phyloP scores from a whole-genome alignment of 2,797 vertebrate genomes.

The Cuculus canorus region DNA sequence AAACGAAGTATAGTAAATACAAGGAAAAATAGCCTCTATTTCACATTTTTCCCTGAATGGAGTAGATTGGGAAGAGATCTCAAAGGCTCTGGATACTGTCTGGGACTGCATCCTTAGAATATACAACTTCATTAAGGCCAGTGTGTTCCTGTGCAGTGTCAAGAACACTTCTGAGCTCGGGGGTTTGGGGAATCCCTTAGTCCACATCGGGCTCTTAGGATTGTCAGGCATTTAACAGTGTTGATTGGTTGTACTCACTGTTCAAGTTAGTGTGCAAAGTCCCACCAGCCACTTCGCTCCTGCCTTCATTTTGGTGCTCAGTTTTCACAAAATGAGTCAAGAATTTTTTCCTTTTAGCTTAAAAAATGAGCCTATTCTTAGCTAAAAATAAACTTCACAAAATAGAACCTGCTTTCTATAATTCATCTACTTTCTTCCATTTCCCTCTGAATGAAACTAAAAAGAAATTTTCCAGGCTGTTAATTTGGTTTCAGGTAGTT shows the following conservation, averaged over 20 bases:
- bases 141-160: rapidly evolving
- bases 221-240: rapidly evolving
- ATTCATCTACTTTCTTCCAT: conserved; percentile 28
- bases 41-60: background rate
- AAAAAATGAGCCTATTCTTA: conserved; percentile 17
- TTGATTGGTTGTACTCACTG: background rate
- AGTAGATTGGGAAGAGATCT: background rate
- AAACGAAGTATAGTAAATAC: background rate
- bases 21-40: rapidly evolving
- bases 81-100: background rate
- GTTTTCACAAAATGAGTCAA: background rate
- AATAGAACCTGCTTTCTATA: conserved; percentile 54
- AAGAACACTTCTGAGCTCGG: background rate
- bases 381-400: conserved; percentile 52
- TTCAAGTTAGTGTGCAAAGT: background rate
- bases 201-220: rapidly evolving
- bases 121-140: rapidly evolving
- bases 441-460: background rate
- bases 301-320: background rate
- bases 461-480: conserved; percentile 38
- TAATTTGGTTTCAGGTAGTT: conserved; percentile 34
- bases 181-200: background rate
- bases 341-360: background rate
- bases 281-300: background rate
- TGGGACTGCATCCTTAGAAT: rapidly evolving